Conservation (phyloP, 2,888 invertebrate species). For the Cataglyphis altisquamis region DNA sequence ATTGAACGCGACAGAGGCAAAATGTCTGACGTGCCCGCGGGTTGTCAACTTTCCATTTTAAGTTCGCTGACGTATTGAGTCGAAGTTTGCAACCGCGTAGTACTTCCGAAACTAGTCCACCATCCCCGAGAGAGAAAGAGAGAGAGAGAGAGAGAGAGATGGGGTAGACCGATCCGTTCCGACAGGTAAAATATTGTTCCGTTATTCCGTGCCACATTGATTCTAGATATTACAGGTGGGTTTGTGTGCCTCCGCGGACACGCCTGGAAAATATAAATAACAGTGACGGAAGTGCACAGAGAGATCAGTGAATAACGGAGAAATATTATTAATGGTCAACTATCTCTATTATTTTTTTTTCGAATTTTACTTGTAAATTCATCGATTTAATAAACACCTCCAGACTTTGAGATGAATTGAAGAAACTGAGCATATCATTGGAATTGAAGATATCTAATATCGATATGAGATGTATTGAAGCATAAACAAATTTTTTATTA, state of each 20-base stretch:
- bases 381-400: background rate
- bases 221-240: constrained; percentile 52
- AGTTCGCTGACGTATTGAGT: constrained; percentile 61
- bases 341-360: background rate
- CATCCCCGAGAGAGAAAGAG: constrained; percentile 20
- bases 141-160: constrained; percentile 8
- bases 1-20: constrained; percentile 75
- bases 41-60: constrained; percentile 73
- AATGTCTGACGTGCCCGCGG: constrained; percentile 67
- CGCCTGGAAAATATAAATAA: constrained; percentile 39
- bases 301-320: constrained; percentile 36
- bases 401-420: background rate
- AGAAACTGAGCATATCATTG: background rate
- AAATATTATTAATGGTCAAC: constrained; percentile 10
- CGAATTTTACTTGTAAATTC: background rate
- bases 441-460: background rate
- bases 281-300: constrained; percentile 21
- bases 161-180: background rate
- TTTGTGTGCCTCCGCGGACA: background rate
- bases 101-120: constrained; percentile 22
- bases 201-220: constrained; percentile 48
- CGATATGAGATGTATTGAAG: background rate
- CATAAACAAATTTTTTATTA: background rate
- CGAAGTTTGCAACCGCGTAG: constrained; percentile 43
- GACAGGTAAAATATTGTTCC: constrained; percentile 62